Evolutionary conservation across 2,797 vertebrate species (phyloP), one percentile per base, ranked within the genome.

Genomic region (Pseudochaenichthys georgianus): DNA sequence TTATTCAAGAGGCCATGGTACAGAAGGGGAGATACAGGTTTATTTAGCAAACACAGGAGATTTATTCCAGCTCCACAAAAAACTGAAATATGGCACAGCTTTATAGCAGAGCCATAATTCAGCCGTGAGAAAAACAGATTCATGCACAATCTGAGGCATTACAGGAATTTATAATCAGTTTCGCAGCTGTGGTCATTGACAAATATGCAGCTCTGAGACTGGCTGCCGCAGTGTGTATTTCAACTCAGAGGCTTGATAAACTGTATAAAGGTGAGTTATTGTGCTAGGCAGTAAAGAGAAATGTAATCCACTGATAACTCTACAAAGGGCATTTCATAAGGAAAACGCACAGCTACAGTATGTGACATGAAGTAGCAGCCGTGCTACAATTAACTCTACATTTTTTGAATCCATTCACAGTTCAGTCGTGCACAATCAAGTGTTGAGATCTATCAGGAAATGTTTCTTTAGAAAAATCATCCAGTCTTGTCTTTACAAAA

Each of bases 241-340:
- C 55, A 77, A 42, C 51, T 50, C 74, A 38, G 31, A 67, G 73
- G 78, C 66, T 81, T 92, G 84, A 93, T 85, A 50, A 88, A 81
- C 65, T 67, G 57, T 46, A 42, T 55, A 53, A 62, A 61, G 75
- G 16, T 85, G 81, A 91, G 67, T 89, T 70, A 89, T 84, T 90
- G 81, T 64, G 42, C 54, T 42, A 11, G 34, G 70, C 72, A 57
- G 51, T 77, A 73, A 62, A 70, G 82, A 64, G 81, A 85, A 87
- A 85, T 77, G 86, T 69, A 83, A 81, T 61, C 82, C n/a, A 41
- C 66, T 89, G 89, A 92, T 92, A 86, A 84, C 80, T 85, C 73
- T 59, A 21, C 67, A 64, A 85, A 84, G 63, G 47, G 66, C 59
- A 48, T 66, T 50, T 64, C 28, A 66, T 66, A 53, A 60, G 73